Evolutionary conservation across 1,140 invertebrate genomes (phyloP).

Genomic region (Oscheius sp.): DNA sequence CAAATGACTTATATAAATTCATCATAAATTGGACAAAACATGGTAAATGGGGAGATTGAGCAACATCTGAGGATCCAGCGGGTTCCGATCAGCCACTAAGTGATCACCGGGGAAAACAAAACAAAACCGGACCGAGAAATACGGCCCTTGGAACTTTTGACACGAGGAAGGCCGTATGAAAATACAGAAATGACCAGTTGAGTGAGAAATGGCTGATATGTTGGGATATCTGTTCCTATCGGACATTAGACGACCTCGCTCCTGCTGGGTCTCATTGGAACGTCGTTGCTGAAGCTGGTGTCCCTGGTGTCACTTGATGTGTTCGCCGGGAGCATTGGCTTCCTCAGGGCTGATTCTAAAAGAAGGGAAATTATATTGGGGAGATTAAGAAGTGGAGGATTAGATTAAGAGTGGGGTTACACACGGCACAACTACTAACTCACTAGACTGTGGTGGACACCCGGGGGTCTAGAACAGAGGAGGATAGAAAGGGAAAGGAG

Average conservation of each 20-base stretch:
- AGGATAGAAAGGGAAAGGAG: background rate
- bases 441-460: background rate
- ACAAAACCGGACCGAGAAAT: too few relatives aligned
- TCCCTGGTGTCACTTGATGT: background rate
- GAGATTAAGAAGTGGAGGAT: background rate
- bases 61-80: too few relatives aligned
- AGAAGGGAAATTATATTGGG: background rate
- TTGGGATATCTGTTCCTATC: too few relatives aligned
- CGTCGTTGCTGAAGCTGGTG: conserved; percentile 21
- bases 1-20: too few relatives aligned
- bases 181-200: too few relatives aligned
- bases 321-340: conserved; percentile 18
- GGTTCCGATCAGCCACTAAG: too few relatives aligned
- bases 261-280: conserved; percentile 26
- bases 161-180: too few relatives aligned
- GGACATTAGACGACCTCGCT: conserved; percentile 10
- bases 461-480: background rate
- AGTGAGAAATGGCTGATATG: too few relatives aligned
- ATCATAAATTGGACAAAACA: too few relatives aligned
- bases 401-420: background rate
- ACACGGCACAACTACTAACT: conserved; percentile 18
- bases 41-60: too few relatives aligned
- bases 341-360: conserved; percentile 23
- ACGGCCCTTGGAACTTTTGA: too few relatives aligned
- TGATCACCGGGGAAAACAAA: too few relatives aligned